Percentiles rank a stretch among this genome's conserved stretches.
Evolutionary conservation across 2,113 vertebrate species (phyloP).

Genomic region (Oryzias woworae): DNA sequence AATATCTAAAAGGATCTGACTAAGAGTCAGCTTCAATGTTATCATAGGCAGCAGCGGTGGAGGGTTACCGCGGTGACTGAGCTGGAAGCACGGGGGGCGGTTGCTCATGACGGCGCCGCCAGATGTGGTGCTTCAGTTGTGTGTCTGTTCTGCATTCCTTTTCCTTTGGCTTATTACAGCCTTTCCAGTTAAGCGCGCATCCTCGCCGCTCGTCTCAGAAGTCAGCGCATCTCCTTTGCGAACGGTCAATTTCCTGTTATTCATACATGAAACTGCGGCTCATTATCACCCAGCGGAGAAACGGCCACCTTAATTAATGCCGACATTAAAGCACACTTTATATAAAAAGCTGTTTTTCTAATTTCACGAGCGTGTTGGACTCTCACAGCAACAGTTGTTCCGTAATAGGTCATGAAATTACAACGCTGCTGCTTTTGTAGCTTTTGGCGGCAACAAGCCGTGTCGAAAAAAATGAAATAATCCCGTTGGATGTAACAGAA

Average conservation of each 20-base stretch:
- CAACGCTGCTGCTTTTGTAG: slow-evolving; percentile 18
- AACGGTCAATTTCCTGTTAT: slow-evolving; percentile 48
- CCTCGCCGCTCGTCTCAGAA: slow-evolving; percentile 29
- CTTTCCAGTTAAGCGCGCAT: slow-evolving; percentile 38
- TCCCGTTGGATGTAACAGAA: slow-evolving; percentile 32
- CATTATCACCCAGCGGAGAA: slow-evolving; percentile 47
- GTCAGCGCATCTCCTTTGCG: slow-evolving; percentile 30
- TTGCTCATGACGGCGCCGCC: slow-evolving; percentile 15
- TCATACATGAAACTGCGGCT: slow-evolving; percentile 45
- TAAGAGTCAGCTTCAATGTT: not conserved
- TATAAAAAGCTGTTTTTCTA: slow-evolving; percentile 12
- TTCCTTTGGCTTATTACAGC: slow-evolving; percentile 50
- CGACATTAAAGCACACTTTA: slow-evolving; percentile 38
- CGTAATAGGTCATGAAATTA: slow-evolving; percentile 32
- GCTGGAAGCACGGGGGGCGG: slow-evolving; percentile 20
- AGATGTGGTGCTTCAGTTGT: slow-evolving; percentile 59
- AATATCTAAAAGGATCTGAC: slow-evolving; percentile 1
- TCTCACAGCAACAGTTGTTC: slow-evolving; percentile 20
- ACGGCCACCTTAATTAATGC: slow-evolving; percentile 43
- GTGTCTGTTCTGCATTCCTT: slow-evolving; percentile 45
- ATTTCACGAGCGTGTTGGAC: slow-evolving; percentile 29
- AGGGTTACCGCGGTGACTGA: slow-evolving; percentile 32
- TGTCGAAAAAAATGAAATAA: slow-evolving; percentile 31
- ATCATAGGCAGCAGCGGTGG: slow-evolving; percentile 2
- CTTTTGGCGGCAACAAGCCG: slow-evolving; percentile 4